Evolutionary conservation across 2,797 vertebrate species (phyloP).

Genomic region (Coranthus polyacanthus): DNA sequence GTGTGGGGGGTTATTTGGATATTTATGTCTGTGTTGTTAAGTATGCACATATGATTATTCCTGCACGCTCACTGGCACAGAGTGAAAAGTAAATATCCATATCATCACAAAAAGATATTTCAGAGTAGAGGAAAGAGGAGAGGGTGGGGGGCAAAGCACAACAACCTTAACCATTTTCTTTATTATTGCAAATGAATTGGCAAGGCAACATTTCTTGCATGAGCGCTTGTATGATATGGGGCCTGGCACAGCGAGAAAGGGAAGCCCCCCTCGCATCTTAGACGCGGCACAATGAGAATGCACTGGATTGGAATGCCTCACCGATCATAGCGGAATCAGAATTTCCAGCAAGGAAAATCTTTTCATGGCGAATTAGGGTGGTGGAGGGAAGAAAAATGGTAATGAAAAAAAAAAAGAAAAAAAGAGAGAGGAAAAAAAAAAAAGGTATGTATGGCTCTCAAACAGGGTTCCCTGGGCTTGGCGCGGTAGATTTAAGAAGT

Average conservation of each 20-base stretch:
- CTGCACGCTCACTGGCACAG: constrained; percentile 55
- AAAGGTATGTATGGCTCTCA: constrained; percentile 94
- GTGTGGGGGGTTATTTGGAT: constrained; percentile 61
- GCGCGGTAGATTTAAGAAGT: constrained; percentile 96
- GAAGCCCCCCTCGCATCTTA: constrained; percentile 88
- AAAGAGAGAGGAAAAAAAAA: constrained; percentile 79
- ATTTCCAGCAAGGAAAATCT: constrained; percentile 99
- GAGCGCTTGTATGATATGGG: constrained; percentile 95
- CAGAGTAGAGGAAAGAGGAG: constrained; percentile 42
- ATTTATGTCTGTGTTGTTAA: constrained; percentile 65
- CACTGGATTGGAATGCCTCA: constrained; percentile 99
- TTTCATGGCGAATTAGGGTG: constrained; percentile 98
- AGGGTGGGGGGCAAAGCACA: constrained; percentile 56
- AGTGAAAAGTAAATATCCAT: constrained; percentile 74
- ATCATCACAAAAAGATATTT: constrained; percentile 74
- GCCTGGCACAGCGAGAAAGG: constrained; percentile 86
- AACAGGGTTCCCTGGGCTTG: constrained; percentile 90
- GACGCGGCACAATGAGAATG: constrained; percentile 97
- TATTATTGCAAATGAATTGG: constrained; percentile 86
- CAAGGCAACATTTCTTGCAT: constrained; percentile 96
- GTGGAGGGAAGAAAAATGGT: constrained; percentile 92
- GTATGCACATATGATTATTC: constrained; percentile 77
- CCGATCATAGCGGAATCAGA: constrained; percentile 99
- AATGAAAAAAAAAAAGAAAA: constrained; percentile 90
- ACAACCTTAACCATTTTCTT: constrained; percentile 78